Evolutionary conservation across 2,888 invertebrate species (phyloP).

Genomic region (Trisateles emortualis): DNA sequence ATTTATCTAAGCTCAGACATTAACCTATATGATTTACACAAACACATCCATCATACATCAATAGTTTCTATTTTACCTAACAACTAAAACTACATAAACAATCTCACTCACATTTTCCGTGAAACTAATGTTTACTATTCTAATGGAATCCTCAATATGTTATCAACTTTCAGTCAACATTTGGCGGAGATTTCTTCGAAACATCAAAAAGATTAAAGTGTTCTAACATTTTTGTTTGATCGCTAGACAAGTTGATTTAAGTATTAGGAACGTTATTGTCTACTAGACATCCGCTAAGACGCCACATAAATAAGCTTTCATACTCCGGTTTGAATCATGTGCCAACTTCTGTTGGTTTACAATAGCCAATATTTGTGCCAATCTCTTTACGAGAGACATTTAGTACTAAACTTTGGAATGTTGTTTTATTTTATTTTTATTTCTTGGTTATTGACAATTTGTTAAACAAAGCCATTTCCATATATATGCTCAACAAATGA

Average conservation of each 20-base stretch:
- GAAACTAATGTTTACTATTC: slow-evolving; percentile 37
- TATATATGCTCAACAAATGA: background rate
- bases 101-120: slow-evolving; percentile 11
- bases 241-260: slow-evolving; percentile 50
- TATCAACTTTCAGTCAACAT: slow-evolving; percentile 31
- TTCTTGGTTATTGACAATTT: background rate
- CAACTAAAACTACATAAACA: slow-evolving; percentile 19
- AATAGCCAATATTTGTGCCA: slow-evolving; percentile 39
- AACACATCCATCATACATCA: background rate
- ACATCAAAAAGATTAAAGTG: slow-evolving; percentile 43
- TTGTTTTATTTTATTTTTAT: background rate
- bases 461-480: background rate
- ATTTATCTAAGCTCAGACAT: background rate
- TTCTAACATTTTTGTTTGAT: slow-evolving; percentile 41
- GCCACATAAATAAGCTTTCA: slow-evolving; percentile 50
- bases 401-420: background rate
- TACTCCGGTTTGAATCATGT: slow-evolving; percentile 35
- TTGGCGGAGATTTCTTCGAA: slow-evolving; percentile 39
- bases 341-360: slow-evolving; percentile 37
- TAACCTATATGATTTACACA: background rate
- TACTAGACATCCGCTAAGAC: slow-evolving; percentile 44
- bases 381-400: background rate
- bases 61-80: background rate
- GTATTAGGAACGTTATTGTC: slow-evolving; percentile 50
- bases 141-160: slow-evolving; percentile 41